phyloP scores from a whole-genome alignment of 2,888 invertebrate genomes.

The Flexamia atlantica region DNA sequence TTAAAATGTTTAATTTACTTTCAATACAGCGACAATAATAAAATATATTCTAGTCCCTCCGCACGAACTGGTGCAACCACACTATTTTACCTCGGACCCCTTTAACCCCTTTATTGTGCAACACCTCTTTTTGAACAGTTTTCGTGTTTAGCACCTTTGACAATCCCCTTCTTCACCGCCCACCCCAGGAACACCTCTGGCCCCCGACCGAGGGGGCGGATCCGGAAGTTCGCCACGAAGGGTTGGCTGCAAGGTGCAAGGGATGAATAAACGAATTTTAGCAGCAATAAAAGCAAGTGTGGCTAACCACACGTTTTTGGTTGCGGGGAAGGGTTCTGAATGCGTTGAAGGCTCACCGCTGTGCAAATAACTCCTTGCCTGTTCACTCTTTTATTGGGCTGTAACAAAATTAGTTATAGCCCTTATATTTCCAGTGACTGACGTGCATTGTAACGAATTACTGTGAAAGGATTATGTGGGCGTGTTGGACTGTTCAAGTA shows the following conservation, averaged over 20 bases:
- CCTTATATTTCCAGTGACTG: neutral
- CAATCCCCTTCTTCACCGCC: neutral
- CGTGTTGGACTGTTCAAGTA: no score
- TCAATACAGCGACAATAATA: no score
- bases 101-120: no score
- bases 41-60: no score
- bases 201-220: conserved; percentile 22
- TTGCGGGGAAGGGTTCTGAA: conserved; percentile 19
- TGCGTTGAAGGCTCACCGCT: conserved; percentile 4
- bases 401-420: neutral
- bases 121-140: neutral
- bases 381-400: neutral
- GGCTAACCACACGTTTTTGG: conserved; percentile 41
- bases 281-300: conserved; percentile 52
- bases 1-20: no score
- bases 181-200: neutral
- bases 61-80: no score
- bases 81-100: no score
- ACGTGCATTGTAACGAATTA: neutral
- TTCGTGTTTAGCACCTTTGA: neutral
- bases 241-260: conserved; percentile 32
- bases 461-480: no score
- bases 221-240: neutral
- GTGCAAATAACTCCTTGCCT: conserved; percentile 8
- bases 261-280: conserved; percentile 50